Evolutionary conservation across 2,113 vertebrate genomes (phyloP), one percentile per base, ranked within the genome.

Genomic region (Halichoeres trimaculatus): DNA sequence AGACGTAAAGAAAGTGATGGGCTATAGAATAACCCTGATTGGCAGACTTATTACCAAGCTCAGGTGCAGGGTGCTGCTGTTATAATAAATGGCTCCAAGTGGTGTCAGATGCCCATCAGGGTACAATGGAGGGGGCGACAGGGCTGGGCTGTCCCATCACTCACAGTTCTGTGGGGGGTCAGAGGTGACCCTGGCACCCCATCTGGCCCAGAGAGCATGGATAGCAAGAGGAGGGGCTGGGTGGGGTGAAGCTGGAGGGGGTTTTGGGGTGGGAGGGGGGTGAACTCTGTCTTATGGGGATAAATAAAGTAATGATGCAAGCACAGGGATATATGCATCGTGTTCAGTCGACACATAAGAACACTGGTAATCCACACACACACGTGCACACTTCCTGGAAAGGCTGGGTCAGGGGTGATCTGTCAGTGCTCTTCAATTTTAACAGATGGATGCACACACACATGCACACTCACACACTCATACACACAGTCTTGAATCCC

Each of bases 171-270:
- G 84, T 43, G 45, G 85, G 88, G 92, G 93, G 91, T 93, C 91
- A 93, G 74, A 84, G 91, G 91, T 94, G 92, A 94, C 84, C 84
- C 76, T 90, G 82, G 93, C 88, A 91, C 87, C 92, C 93, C 94
- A 94, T 94, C 93, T 95, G 94, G 88, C 80, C 89, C 85, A 59
- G 81, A 66, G 74, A 68, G 55, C 70, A 58, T 48, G 85, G 85
- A 70, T 64, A 76, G 83, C 20, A 51, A 59, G 78, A 70, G 70
- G 48, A 62, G 59, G 73, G 61, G 12, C 60, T 48, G 17, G 45
- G 75, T 35, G 54, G 20, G 30, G 45, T 60, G 36, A 68, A 22
- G 36, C 8, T 24, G 26, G 30, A 45, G 50, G 17, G 20, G 61
- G 8, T 14, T 45, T 16, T 11, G 30, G 36, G 48, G 52, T 69